Evolutionary conservation across 2,797 vertebrate genomes (phyloP).

Genomic region (Salmo trutta): DNA sequence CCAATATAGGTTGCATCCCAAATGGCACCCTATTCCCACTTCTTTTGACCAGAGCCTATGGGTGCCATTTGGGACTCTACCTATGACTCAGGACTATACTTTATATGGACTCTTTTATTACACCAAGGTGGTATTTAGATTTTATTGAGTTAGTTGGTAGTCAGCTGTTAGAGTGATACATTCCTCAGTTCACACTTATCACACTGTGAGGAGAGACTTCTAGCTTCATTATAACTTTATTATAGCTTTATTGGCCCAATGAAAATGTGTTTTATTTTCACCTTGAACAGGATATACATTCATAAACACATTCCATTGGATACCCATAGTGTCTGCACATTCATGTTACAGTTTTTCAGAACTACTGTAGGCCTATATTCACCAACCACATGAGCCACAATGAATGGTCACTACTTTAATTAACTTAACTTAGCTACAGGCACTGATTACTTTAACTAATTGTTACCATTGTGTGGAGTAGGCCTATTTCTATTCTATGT

Average conservation of each 20-base stretch:
- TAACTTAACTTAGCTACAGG: too few species aligned
- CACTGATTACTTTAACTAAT: too few species aligned
- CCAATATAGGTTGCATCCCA: too few species aligned
- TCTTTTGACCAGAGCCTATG: too few species aligned
- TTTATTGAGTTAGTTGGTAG: not conserved
- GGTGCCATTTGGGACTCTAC: too few species aligned
- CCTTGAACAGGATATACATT: not conserved
- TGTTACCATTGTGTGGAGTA: too few species aligned
- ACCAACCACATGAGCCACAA: not conserved
- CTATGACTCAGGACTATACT: too few species aligned
- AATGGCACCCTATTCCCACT: too few species aligned
- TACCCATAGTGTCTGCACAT: not conserved
- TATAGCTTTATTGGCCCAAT: not conserved
- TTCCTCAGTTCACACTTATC: constrained; percentile 6
- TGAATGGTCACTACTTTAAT: not conserved
- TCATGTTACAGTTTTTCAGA: not conserved
- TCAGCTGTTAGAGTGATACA: not conserved
- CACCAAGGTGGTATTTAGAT: too few species aligned
- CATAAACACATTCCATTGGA: not conserved
- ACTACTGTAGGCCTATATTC: not conserved
- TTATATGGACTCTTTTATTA: not conserved
- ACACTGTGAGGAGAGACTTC: constrained; percentile 1
- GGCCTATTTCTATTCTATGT: too few species aligned
- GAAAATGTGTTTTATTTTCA: constrained; percentile 2
- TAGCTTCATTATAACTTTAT: not conserved